Evolutionary conservation across 1,140 invertebrate genomes (phyloP).

Genomic region (Nylanderia fulva): DNA sequence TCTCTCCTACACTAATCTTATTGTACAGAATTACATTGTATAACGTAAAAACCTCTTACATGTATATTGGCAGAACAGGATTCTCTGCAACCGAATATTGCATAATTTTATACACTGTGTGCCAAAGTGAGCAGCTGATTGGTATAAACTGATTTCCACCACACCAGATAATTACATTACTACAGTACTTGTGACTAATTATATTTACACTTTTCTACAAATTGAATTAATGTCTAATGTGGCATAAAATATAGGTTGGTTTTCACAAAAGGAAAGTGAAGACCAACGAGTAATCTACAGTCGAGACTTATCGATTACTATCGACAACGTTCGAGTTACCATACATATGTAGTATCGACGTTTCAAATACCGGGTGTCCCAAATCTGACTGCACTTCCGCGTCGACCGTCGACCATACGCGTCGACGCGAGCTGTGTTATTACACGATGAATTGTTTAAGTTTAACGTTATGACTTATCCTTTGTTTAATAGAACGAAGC

Average conservation of each 20-base stretch:
- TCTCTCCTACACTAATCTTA: background rate
- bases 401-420: background rate
- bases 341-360: constrained; percentile 4
- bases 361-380: constrained; percentile 8
- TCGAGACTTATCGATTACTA: constrained; percentile 30
- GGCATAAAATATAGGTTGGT: background rate
- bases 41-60: background rate
- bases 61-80: background rate
- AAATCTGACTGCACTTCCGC: background rate
- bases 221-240: background rate
- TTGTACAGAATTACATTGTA: background rate
- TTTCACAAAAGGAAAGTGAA: too few species aligned
- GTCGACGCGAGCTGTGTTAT: background rate
- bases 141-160: background rate
- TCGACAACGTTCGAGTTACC: constrained; percentile 16
- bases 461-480: constrained; percentile 1
- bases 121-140: background rate
- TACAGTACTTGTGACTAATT: background rate
- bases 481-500: background rate
- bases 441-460: constrained; percentile 41
- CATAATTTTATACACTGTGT: background rate
- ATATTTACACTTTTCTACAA: background rate
- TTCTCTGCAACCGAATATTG: constrained; percentile 1
- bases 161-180: background rate
- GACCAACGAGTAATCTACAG: background rate